Conservation (phyloP, 1,140 invertebrate genomes). For the Batillaria attramentaria region DNA sequence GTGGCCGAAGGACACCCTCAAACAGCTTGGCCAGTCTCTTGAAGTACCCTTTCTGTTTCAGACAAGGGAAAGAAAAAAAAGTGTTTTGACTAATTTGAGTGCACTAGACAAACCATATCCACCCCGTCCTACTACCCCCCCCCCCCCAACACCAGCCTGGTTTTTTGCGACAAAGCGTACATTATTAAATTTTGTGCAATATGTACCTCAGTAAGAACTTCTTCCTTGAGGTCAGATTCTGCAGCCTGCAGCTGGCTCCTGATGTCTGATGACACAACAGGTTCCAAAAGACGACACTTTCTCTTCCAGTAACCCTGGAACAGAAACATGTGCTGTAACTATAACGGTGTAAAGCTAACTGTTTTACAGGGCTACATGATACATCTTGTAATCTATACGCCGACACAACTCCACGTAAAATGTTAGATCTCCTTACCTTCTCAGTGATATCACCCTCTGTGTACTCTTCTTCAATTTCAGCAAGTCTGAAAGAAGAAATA, state of each 20-base stretch:
- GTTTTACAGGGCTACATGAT: neutral
- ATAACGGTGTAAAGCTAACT: neutral
- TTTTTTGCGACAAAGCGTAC: neutral
- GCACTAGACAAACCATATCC: neutral
- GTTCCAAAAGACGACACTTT: constrained; percentile 54
- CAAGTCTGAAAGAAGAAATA: constrained; percentile 49
- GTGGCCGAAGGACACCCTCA: constrained; percentile 37
- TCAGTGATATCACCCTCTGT: constrained; percentile 62
- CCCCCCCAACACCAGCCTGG: neutral
- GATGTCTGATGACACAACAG: constrained; percentile 44
- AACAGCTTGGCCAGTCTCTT: constrained; percentile 55
- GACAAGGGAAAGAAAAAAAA: neutral
- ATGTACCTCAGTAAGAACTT: constrained; percentile 61
- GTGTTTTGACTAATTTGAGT: neutral
- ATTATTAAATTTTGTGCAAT: neutral
- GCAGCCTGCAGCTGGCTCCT: constrained; percentile 45
- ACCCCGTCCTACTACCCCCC: neutral
- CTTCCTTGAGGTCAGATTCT: constrained; percentile 52
- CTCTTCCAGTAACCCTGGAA: constrained; percentile 65
- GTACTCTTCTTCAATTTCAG: constrained; percentile 54
- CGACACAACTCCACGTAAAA: neutral
- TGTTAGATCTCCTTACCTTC: constrained; percentile 44
- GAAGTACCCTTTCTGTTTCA: constrained; percentile 62
- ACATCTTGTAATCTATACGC: neutral
- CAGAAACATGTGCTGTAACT: neutral